These are phyloP conservation scores for Polydrusus cervinus DNA, from an alignment of 2,888 invertebrate species.

Conservation along the genomic window DNA sequence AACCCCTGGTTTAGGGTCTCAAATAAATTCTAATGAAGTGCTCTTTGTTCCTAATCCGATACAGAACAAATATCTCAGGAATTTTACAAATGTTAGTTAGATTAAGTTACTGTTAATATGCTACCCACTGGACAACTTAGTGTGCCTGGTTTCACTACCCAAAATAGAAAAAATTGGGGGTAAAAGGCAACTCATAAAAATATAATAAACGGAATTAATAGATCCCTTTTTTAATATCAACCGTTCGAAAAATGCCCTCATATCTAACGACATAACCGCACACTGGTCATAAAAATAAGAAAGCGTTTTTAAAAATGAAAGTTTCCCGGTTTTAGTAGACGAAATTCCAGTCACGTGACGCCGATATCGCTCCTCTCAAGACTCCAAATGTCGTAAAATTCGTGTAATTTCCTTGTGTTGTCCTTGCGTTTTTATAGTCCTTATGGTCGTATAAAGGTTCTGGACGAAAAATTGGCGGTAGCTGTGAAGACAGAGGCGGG, in stretches of 20 bases:
- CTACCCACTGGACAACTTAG: too few relatives aligned
- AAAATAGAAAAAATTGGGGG: too few relatives aligned
- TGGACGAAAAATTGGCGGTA: background rate
- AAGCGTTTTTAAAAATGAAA: constrained; percentile 41
- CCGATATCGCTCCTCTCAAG: constrained; percentile 29
- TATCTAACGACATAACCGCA: constrained; percentile 30
- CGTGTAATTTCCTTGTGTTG: constrained; percentile 29
- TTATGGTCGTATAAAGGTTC: constrained; percentile 17
- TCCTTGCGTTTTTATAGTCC: constrained; percentile 27
- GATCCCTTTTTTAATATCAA: constrained; percentile 23
- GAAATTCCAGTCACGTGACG: constrained; percentile 35
- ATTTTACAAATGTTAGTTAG: too few relatives aligned
- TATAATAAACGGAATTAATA: background rate
- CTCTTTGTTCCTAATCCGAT: too few relatives aligned
- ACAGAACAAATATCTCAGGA: too few relatives aligned
- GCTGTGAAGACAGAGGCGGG: constrained; percentile 9
- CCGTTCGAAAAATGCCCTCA: constrained; percentile 21
- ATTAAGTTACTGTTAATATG: too few relatives aligned
- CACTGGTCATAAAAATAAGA: constrained; percentile 31
- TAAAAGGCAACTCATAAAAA: too few relatives aligned
- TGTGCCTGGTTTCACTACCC: too few relatives aligned
- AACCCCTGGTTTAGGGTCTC: too few relatives aligned
- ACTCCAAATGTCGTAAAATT: constrained; percentile 34
- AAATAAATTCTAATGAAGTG: too few relatives aligned
- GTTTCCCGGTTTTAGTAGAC: constrained; percentile 25